These are phyloP conservation scores for Drosophila bocqueti DNA, from an alignment of 1,140 invertebrate species.

Conservation along the genomic window DNA sequence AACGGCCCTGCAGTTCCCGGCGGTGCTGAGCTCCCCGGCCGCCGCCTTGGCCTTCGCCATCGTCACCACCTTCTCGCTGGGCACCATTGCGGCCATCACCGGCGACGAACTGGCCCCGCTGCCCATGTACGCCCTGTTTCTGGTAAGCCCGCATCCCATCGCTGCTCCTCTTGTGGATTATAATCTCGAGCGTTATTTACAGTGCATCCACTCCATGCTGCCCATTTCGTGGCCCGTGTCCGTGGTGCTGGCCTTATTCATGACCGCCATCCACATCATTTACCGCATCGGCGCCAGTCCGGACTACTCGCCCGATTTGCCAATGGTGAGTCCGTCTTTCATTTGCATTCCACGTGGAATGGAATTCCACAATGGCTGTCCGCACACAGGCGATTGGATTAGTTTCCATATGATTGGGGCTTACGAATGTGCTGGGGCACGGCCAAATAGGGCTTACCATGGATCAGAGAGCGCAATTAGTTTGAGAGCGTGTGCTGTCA, in stretches of 20 bases:
- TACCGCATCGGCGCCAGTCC: constrained; percentile 69
- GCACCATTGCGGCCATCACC: constrained; percentile 80
- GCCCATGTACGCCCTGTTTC: constrained; percentile 88
- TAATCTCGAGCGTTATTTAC: constrained; percentile 23
- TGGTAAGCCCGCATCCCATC: constrained; percentile 85
- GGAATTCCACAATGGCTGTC: constrained; percentile 6
- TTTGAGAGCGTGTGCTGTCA: constrained; percentile 11
- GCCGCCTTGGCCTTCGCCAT: constrained; percentile 83
- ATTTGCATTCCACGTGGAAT: constrained; percentile 24
- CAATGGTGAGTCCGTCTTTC: constrained; percentile 74
- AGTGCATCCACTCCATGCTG: constrained; percentile 90
- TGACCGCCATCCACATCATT: constrained; percentile 87
- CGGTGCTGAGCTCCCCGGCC: constrained; percentile 79
- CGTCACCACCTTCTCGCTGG: constrained; percentile 81
- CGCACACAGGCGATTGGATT: constrained; percentile 33
- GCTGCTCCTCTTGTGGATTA: constrained; percentile 20
- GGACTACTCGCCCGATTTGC: constrained; percentile 65
- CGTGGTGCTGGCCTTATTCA: constrained; percentile 86
- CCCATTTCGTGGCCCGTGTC: constrained; percentile 88
- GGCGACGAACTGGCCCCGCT: constrained; percentile 86
- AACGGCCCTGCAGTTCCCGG: constrained; percentile 83
- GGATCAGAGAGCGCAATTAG: constrained; percentile 18
- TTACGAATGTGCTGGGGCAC: background rate
- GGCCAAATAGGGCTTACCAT: constrained; percentile 20
- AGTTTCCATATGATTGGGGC: constrained; percentile 19